These are phyloP conservation scores for Netelia virgata DNA, from an alignment of 2,888 invertebrate species.

Conservation along the genomic window DNA sequence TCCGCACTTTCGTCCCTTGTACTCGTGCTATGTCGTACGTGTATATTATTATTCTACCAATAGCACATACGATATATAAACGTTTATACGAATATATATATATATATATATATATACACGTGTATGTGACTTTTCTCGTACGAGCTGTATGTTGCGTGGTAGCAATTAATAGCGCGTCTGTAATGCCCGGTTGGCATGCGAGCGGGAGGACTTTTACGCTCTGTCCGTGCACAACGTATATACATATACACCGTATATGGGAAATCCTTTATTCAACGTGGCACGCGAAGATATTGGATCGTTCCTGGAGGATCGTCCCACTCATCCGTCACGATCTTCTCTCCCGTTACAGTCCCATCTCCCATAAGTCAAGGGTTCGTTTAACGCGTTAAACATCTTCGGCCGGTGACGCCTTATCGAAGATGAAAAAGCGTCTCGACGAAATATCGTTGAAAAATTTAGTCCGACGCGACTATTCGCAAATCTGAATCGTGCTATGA, in stretches of 20 bases:
- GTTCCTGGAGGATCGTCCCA: conserved; percentile 43
- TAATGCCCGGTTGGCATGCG: conserved; percentile 81
- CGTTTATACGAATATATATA: conserved; percentile 3
- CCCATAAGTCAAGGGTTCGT: neutral
- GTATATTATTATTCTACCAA: conserved; percentile 63
- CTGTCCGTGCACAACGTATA: conserved; percentile 18
- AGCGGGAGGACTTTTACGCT: conserved; percentile 65
- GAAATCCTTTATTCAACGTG: conserved; percentile 74
- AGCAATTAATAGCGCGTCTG: conserved; percentile 81
- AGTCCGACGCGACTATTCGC: conserved; percentile 18
- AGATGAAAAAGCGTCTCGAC: neutral
- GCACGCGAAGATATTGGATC: conserved; percentile 71
- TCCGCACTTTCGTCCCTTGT: neutral
- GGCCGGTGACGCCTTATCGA: neutral
- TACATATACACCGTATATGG: neutral
- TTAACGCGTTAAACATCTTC: conserved; percentile 2
- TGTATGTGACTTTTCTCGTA: conserved; percentile 69
- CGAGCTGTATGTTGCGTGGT: conserved; percentile 75
- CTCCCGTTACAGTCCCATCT: neutral
- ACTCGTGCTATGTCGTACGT: conserved; percentile 24
- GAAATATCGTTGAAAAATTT: neutral
- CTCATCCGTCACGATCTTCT: neutral
- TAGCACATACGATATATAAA: conserved; percentile 14
- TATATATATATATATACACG: conserved; percentile 30
- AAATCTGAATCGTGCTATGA: conserved; percentile 43